Conservation (phyloP, 2,113 vertebrate species). For the Charadrius vociferus region DNA sequence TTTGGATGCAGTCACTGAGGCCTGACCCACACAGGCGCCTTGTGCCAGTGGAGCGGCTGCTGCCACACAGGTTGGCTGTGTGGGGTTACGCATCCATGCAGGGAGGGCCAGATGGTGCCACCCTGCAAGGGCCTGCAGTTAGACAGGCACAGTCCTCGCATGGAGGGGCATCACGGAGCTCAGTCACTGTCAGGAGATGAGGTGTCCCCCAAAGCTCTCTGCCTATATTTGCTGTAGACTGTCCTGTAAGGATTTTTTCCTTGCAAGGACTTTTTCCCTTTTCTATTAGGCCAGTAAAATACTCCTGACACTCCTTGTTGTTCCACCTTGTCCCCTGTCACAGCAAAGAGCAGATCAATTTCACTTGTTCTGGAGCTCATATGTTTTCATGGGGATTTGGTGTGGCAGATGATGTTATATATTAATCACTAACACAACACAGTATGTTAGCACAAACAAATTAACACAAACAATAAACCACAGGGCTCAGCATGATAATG, state of each 20-base stretch:
- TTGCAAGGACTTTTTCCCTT: not conserved
- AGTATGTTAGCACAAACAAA: not conserved
- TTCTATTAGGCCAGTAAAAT: not conserved
- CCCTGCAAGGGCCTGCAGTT: not conserved
- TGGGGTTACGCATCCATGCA: not conserved
- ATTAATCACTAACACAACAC: conserved; percentile 15
- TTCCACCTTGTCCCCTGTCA: not conserved
- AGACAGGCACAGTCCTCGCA: not conserved
- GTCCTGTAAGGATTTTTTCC: not conserved
- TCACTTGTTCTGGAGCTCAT: not conserved
- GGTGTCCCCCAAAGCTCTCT: not conserved
- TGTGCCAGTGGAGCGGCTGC: accelerated
- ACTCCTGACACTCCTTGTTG: not conserved
- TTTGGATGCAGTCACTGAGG: not conserved
- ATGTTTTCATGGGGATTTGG: not conserved
- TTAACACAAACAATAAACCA: not conserved
- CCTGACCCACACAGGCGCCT: not conserved
- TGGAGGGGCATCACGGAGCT: not conserved
- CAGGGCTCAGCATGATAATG: not conserved
- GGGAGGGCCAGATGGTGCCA: not conserved
- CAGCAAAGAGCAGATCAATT: not conserved
- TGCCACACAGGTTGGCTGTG: not conserved
- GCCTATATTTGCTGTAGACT: not conserved
- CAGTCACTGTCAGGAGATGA: not conserved
- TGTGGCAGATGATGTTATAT: not conserved